phyloP scores from a whole-genome alignment of 2,888 invertebrate species.

The Carpatolechia fugitivella region DNA sequence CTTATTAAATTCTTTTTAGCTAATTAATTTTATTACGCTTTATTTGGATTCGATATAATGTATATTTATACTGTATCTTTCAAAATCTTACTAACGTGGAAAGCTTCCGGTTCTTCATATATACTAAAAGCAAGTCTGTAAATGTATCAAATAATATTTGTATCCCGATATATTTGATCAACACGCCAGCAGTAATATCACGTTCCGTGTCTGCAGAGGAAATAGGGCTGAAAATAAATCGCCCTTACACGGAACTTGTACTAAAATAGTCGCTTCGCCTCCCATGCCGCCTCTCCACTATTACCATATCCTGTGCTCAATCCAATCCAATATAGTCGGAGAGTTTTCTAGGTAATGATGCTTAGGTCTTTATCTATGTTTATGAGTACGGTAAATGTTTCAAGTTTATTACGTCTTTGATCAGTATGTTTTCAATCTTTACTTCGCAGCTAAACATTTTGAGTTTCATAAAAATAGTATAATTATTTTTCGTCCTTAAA shows the following conservation, averaged over 20 bases:
- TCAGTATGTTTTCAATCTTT: too few species aligned
- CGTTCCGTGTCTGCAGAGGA: slow-evolving; percentile 56
- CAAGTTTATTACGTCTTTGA: background rate
- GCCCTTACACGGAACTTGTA: slow-evolving; percentile 66
- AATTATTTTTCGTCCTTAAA: too few species aligned
- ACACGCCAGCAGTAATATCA: slow-evolving; percentile 35
- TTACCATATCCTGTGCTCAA: slow-evolving; percentile 72
- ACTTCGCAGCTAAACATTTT: too few species aligned
- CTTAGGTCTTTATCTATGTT: background rate
- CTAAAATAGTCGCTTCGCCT: slow-evolving; percentile 70
- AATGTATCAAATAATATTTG: slow-evolving; percentile 8
- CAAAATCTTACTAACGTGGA: too few species aligned
- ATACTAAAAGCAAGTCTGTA: slow-evolving; percentile 11
- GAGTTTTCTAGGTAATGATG: slow-evolving; percentile 35
- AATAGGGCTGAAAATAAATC: slow-evolving; percentile 75
- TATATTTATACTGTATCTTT: too few species aligned
- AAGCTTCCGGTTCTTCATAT: background rate
- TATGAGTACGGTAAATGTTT: background rate
- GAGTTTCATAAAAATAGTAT: too few species aligned
- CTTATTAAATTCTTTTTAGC: background rate
- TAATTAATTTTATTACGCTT: background rate
- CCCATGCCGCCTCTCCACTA: slow-evolving; percentile 56
- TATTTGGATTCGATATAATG: too few species aligned
- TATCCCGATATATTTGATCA: slow-evolving; percentile 33
- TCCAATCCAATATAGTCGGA: slow-evolving; percentile 45